Percentiles rank a stretch among this genome's conserved stretches.
phyloP scores from a whole-genome alignment of 1,140 invertebrate genomes.

The Notospermus geniculatus region DNA sequence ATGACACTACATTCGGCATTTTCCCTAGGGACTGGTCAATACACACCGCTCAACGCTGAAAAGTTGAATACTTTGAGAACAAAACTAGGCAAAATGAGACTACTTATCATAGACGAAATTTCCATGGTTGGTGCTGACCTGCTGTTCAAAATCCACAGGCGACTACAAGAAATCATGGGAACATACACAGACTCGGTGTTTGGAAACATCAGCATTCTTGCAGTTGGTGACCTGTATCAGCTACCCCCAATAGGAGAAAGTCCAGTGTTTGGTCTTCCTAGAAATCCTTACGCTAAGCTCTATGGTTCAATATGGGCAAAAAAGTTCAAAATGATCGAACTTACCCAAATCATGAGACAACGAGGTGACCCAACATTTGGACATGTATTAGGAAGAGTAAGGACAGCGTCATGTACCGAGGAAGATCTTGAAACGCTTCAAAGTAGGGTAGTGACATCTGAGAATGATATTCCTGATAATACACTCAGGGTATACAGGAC shows the following conservation, averaged over 20 bases:
- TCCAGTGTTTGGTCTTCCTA: not conserved
- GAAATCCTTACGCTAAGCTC: not conserved
- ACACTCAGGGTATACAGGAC: not conserved
- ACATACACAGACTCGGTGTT: not conserved
- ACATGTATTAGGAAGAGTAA: not conserved
- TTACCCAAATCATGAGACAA: slow-evolving; percentile 2
- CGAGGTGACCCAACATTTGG: slow-evolving; percentile 3
- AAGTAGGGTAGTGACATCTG: not conserved
- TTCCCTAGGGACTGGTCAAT: not conserved
- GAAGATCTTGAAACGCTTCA: not conserved
- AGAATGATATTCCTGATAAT: not conserved
- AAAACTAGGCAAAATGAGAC: not conserved
- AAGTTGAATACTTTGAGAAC: not conserved
- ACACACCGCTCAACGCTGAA: not conserved
- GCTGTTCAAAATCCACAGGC: not conserved
- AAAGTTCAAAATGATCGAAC: slow-evolving; percentile 1
- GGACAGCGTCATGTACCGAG: not conserved
- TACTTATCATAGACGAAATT: slow-evolving; percentile 5
- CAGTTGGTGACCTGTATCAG: slow-evolving; percentile 4
- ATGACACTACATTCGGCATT: slow-evolving; percentile 2
- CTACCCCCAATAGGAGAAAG: not conserved
- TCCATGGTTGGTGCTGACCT: slow-evolving; percentile 7
- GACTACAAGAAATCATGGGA: slow-evolving; percentile 1
- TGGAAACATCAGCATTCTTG: not conserved
- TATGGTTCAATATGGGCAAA: not conserved